phyloP scores from a whole-genome alignment of 2,113 vertebrate genomes.

The Penelope pileata region DNA sequence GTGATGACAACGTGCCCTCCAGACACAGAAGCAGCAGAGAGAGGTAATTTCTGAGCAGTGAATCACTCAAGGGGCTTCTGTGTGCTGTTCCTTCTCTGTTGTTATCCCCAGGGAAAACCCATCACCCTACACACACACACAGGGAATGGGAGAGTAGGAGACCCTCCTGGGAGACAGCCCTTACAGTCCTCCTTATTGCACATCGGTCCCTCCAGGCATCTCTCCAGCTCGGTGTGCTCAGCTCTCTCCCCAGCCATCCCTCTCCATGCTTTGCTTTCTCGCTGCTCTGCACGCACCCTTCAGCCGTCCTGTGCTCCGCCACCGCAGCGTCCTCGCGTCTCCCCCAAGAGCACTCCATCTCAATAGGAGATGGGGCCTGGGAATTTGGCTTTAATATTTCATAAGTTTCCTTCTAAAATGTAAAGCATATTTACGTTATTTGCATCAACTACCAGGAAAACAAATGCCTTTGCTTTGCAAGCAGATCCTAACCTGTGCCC shows the following conservation, averaged over 20 bases:
- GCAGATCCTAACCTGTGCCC: constrained; percentile 55
- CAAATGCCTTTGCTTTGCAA: constrained; percentile 6
- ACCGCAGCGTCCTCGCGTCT: background rate
- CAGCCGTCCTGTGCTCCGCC: background rate
- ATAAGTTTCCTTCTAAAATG: constrained; percentile 47
- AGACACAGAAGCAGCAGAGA: background rate
- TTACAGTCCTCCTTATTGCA: background rate
- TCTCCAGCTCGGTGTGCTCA: background rate
- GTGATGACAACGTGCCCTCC: background rate
- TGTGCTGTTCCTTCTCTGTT: background rate
- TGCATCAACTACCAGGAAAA: constrained; percentile 44
- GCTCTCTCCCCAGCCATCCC: background rate
- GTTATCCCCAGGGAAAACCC: background rate
- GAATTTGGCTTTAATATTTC: constrained; percentile 65
- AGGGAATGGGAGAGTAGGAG: background rate
- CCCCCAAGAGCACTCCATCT: constrained; percentile 32
- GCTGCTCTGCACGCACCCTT: background rate
- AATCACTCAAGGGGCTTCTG: constrained; percentile 26
- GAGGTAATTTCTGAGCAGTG: background rate
- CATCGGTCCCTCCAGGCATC: background rate
- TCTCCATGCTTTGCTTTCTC: background rate
- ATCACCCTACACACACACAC: background rate
- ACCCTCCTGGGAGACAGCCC: background rate
- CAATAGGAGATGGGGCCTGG: constrained; percentile 38
- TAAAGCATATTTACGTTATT: constrained; percentile 46